Percentiles rank a stretch among this genome's conserved stretches.
phyloP scores from a whole-genome alignment of 1,140 invertebrate genomes.

The roundworm (Caenorhabditis elegans) region WBcel235 BX284605.5:7820501-7821000 shows the following conservation, averaged over 20 bases:
- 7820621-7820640: constrained; percentile 59
- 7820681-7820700: constrained; percentile 63
- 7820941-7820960: neutral
- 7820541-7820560: no score
- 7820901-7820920: no score
- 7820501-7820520: no score
- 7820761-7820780: neutral
- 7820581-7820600: constrained; percentile 45
- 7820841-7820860: no score
- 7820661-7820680: constrained; percentile 62
- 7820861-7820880: no score
- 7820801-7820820: no score
- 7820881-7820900: no score
- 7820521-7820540: no score
- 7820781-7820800: neutral
- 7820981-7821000: neutral
- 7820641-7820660: constrained; percentile 61
- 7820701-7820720: constrained; percentile 60
- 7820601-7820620: constrained; percentile 60
- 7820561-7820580: constrained; percentile 1
- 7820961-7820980: neutral
- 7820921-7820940: no score
- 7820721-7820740: constrained; percentile 36
- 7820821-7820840: no score
- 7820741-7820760: constrained; percentile 26